A percentile compares a stretch with the other conserved stretches of the same genome.
Conservation (phyloP, 2,113 vertebrate species). For the Urocitellus parryii region DNA sequence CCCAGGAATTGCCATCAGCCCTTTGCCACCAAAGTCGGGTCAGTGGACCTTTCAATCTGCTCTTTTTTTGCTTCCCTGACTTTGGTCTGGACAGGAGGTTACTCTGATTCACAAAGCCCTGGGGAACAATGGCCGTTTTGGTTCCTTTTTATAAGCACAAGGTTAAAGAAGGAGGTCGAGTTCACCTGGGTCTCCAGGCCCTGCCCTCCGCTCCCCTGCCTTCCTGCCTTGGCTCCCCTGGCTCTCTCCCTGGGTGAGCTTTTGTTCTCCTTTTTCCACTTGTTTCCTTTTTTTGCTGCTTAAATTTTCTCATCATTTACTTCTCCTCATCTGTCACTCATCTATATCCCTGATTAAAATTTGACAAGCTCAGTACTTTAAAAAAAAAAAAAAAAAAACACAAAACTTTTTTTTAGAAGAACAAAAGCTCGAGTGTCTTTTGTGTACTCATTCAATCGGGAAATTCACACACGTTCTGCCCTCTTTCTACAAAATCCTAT, state of each 20-base stretch:
- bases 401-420: not conserved
- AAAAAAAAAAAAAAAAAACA: not conserved
- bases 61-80: not conserved
- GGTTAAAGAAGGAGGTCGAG: not conserved
- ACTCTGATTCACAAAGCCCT: not conserved
- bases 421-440: not conserved
- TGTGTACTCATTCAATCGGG: not conserved
- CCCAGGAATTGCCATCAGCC: not conserved
- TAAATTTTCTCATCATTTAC: slow-evolving; percentile 35
- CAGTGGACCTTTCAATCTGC: not conserved
- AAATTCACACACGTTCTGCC: not conserved
- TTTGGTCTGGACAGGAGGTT: not conserved
- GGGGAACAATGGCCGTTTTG: not conserved
- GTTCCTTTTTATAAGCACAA: not conserved
- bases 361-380: slow-evolving; percentile 49
- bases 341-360: slow-evolving; percentile 44
- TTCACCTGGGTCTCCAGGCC: not conserved
- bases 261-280: not conserved
- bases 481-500: not conserved
- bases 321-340: slow-evolving; percentile 23
- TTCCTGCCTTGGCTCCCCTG: fast-evolving
- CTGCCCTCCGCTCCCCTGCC: fast-evolving
- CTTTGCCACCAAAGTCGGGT: not conserved
- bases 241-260: not conserved
- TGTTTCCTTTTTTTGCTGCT: not conserved